Evolutionary conservation across 2,888 invertebrate genomes (phyloP).

Genomic region (Tetranychus truncatus): DNA sequence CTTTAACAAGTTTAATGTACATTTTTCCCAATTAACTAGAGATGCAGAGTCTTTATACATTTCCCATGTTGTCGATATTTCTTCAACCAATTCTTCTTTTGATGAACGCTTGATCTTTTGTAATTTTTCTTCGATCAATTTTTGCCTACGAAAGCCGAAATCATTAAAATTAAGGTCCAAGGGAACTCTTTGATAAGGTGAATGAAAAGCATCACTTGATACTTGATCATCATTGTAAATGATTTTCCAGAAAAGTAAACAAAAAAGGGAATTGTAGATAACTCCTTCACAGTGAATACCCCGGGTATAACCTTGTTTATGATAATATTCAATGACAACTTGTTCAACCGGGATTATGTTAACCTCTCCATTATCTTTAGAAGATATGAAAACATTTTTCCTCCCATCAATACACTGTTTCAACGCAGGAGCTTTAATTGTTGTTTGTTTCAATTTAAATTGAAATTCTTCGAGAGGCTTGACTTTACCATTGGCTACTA

Average conservation of each 20-base stretch:
- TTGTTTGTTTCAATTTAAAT: conserved; percentile 5
- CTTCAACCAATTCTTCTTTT: conserved; percentile 6
- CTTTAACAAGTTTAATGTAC: conserved; percentile 31
- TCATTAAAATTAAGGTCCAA: conserved; percentile 47
- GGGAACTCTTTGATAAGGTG: conserved; percentile 48
- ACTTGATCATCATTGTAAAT: conserved; percentile 40
- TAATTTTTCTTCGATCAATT: conserved; percentile 41
- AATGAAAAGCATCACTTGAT: conserved; percentile 47
- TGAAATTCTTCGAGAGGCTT: conserved; percentile 11
- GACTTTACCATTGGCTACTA: background rate
- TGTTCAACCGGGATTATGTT: conserved; percentile 41
- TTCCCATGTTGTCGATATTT: conserved; percentile 18
- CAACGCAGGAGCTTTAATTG: conserved; percentile 15
- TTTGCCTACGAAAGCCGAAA: conserved; percentile 48
- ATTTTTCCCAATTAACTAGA: conserved; percentile 20
- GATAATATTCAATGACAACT: conserved; percentile 40
- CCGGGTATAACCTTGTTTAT: conserved; percentile 35
- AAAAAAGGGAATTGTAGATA: conserved; percentile 44
- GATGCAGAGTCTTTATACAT: conserved; percentile 12
- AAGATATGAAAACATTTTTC: conserved; percentile 25
- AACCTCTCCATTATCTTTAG: conserved; percentile 30
- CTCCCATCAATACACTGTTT: conserved; percentile 18
- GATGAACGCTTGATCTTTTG: conserved; percentile 31
- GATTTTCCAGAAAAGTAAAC: conserved; percentile 58
- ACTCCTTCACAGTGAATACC: conserved; percentile 55